Evolutionary conservation across 2,888 invertebrate genomes (phyloP), one percentile per base, ranked within the genome.

Genomic region (Argyresthia albistria): DNA sequence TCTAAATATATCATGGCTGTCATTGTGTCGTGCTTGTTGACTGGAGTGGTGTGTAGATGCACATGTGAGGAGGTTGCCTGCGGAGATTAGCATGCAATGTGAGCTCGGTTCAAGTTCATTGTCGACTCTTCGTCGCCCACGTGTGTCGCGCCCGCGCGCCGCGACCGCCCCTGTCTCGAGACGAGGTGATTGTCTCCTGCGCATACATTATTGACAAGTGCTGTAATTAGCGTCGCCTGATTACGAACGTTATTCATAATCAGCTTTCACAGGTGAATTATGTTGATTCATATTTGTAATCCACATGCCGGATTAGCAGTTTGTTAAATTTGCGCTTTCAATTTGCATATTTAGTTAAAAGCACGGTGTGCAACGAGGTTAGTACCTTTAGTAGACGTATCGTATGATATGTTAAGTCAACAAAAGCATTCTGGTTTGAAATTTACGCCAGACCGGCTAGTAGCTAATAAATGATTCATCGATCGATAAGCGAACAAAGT

Each of bases 401-500:
- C 25, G 4, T 25, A n/a, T n/a, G n/a, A n/a, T n/a, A n/a, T n/a
- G n/a, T 37, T 11, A 46, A 46, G 42, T 35, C 47, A 51, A 42
- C 45, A 36, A 51, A 46, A 9, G 46, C 50, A 43, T 36, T 39
- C 47, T 43, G 15, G 39, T 47, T 42, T 46, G 14, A 52, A 39
- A 16, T 51, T 47, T 36, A 37, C 51, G 51, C 52, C 50, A 37
- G 37, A 16, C 50, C 43, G 43, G 43, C 45, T 37, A 60, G 60
- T 37, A 60, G 60, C 62, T 63, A 70, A 77, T 77, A 69, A 73
- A 77, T 73, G 70, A 76, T 77, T 76, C 73, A 74, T 66, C 63
- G 66, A 74, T 73, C 70, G 74, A 78, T 73, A 71, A 71, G 72
- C 66, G 73, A 70, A 74, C 72, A 75, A 72, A 78, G 73, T 64